Conservation (phyloP, 2,888 invertebrate genomes). For the Didymodactylos carnosus region DNA sequence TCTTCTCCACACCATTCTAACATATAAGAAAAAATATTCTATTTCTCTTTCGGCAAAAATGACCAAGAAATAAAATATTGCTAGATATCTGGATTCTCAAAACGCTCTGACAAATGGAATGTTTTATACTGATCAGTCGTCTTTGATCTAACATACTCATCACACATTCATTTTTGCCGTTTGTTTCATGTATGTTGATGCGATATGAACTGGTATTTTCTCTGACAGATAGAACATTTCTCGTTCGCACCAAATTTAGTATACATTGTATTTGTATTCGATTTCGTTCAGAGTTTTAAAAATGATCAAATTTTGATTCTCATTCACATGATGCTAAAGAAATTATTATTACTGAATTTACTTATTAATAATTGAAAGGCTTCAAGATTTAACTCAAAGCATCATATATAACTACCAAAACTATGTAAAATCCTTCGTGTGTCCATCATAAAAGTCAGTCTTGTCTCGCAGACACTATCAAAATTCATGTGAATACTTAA, state of each 20-base stretch:
- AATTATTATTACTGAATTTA: too few species aligned
- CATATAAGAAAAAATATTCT: background rate
- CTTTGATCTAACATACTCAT: background rate
- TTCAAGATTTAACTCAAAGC: too few species aligned
- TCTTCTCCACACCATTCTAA: background rate
- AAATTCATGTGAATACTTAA: too few species aligned
- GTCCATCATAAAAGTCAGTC: too few species aligned
- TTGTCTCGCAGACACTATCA: too few species aligned
- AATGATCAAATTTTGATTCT: too few species aligned
- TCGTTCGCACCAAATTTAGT: background rate
- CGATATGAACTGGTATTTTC: background rate
- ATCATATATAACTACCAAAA: too few species aligned
- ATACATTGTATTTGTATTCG: too few species aligned
- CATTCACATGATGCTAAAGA: too few species aligned
- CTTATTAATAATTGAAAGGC: too few species aligned
- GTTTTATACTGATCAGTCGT: conserved; percentile 12
- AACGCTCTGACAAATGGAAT: conserved; percentile 7
- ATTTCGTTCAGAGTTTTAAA: too few species aligned
- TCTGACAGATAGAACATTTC: background rate
- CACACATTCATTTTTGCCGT: background rate
- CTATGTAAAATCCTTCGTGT: too few species aligned
- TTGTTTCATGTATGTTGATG: background rate
- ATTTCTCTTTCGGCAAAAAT: background rate
- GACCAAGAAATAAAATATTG: background rate
- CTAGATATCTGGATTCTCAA: conserved; percentile 11